Percentiles rank a stretch among this genome's conserved stretches.
Conservation (phyloP, 2,113 vertebrate species). For the Trinectes maculatus region DNA sequence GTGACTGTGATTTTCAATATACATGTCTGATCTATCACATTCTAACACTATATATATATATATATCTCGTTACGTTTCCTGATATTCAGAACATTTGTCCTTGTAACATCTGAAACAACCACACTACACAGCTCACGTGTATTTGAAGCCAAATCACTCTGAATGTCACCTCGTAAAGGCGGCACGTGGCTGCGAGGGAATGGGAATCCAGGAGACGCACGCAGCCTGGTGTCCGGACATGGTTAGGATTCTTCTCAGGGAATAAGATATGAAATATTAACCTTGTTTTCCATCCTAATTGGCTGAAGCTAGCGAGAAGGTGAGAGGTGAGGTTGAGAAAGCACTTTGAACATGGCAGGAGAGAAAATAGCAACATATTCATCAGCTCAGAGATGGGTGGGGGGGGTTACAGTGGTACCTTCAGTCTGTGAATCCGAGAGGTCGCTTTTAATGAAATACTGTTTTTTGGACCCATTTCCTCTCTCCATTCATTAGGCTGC, state of each 20-base stretch:
- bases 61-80: not conserved
- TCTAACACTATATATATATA: no score
- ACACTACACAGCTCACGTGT: not conserved
- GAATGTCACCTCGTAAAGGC: conserved; percentile 43
- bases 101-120: not conserved
- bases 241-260: conserved; percentile 69
- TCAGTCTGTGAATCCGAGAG: conserved; percentile 21
- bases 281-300: conserved; percentile 73
- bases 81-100: conserved; percentile 5
- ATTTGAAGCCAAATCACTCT: conserved; percentile 31
- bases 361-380: conserved; percentile 46
- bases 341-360: conserved; percentile 51
- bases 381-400: conserved; percentile 35
- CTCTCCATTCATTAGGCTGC: conserved; percentile 20
- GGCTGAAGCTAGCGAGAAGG: conserved; percentile 57
- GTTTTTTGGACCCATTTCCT: conserved; percentile 15
- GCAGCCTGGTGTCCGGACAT: conserved; percentile 5
- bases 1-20: no score
- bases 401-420: not conserved
- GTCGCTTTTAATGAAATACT: conserved; percentile 43
- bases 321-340: conserved; percentile 64
- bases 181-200: conserved; percentile 3
- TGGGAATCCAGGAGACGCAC: conserved; percentile 17
- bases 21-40: no score
- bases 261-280: conserved; percentile 73